A percentile compares a stretch with the other conserved stretches of the same genome.
phyloP scores from a whole-genome alignment of 2,113 vertebrate genomes.

The Cynoglossus semilaevis region DNA sequence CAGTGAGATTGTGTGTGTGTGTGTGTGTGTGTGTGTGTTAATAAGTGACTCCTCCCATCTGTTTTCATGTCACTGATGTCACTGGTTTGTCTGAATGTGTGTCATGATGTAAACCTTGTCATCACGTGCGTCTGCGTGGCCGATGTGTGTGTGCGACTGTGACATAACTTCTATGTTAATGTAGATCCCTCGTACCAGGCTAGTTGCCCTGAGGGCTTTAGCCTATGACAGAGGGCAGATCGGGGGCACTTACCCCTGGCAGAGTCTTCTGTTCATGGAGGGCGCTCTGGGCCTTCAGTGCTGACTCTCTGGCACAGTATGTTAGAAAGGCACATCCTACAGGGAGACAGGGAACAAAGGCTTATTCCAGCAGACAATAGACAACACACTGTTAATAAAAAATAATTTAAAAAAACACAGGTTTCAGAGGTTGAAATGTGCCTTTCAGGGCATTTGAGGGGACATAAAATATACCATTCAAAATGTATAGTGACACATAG shows the following conservation, averaged over 20 bases:
- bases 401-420: slow-evolving; percentile 1
- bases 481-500: neutral
- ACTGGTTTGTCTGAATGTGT: neutral
- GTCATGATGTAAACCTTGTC: slow-evolving; percentile 35
- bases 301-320: slow-evolving; percentile 97
- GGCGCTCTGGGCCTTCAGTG: slow-evolving; percentile 96
- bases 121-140: slow-evolving; percentile 7
- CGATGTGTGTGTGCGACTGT: slow-evolving; percentile 6
- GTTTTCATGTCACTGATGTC: slow-evolving; percentile 17
- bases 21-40: slow-evolving; percentile 12
- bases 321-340: slow-evolving; percentile 97
- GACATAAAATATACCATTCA: neutral
- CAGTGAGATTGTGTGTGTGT: slow-evolving; percentile 25
- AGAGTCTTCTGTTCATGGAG: slow-evolving; percentile 98
- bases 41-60: slow-evolving; percentile 39
- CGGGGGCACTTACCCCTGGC: slow-evolving; percentile 89
- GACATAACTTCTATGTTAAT: slow-evolving; percentile 44
- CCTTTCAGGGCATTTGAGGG: neutral
- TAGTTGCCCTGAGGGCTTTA: slow-evolving; percentile 44
- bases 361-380: slow-evolving; percentile 20
- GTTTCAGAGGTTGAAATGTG: neutral
- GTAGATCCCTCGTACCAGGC: slow-evolving; percentile 29
- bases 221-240: slow-evolving; percentile 62
- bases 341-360: slow-evolving; percentile 50
- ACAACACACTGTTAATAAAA: slow-evolving; percentile 6